Base-by-base conservation (phyloP, 2,113 vertebrate genomes). In the Pomatorhinus ruficollis region DNA sequence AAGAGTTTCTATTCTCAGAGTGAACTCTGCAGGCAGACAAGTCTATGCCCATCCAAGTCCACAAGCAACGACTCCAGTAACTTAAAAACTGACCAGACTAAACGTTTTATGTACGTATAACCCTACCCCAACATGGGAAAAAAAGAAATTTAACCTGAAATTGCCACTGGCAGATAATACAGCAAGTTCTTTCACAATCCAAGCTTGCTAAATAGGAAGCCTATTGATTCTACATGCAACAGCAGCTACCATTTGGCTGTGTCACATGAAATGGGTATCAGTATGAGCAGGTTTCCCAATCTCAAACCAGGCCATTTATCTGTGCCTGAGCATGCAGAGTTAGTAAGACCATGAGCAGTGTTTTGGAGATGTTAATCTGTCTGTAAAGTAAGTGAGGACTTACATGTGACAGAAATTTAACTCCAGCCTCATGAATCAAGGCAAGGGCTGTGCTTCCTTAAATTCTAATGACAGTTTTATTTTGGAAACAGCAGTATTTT, bases 71-170 rank as follows among this genome's bases (percentile, higher is more conserved):
- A 60, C 22, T 39, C 54, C 6, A 33, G 0, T 7, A 84, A 56
- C 60, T 68, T 27, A 63, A 57, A 89, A 65, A 30, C 3, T 2
- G 1, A 49, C 37, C 21, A 71, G 27, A 42, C 2, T 23, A 10
- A 86, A 45, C 10, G 39, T 71, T 21, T 53, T 10, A 6, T 8
- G 6, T 3, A 76, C 22, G 28, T 80, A 61, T 12, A 78, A 66
- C 9, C 22, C 56, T 57, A 18, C 14, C 57, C 64, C 39, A 35
- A 40, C 15, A 30, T 0, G 0, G 0, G 10, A 31, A 37, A 40
- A 64, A 35, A 70, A n/a, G 1, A 47, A 78, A 82, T 15, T n/a
- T 30, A 89, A 66, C 49, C 35, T 37, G 40, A 37, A 69, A 76
- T 49, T 71, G 49, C 70, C 78, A 85, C 0, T 0, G 53, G n/a